phyloP scores from a whole-genome alignment of 2,113 vertebrate species.

The Fregata magnificens region DNA sequence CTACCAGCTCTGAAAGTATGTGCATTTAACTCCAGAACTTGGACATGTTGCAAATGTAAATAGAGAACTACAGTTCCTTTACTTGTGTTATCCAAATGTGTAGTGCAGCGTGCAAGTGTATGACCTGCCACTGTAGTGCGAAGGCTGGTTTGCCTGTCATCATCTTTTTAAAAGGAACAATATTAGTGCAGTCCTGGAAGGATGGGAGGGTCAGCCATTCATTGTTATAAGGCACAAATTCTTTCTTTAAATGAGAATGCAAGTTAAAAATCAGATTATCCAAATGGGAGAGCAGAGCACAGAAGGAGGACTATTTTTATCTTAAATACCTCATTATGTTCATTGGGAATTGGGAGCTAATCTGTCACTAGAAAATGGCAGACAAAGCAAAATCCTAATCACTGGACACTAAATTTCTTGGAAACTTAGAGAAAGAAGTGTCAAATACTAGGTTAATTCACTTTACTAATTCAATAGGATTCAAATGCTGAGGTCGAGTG shows the following conservation, averaged over 20 bases:
- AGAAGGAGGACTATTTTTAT: not conserved
- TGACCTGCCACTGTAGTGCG: not conserved
- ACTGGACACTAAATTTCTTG: not conserved
- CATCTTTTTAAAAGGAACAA: not conserved
- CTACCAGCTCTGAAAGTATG: not conserved
- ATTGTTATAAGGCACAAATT: not conserved
- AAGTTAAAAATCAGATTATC: not conserved
- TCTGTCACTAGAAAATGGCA: constrained; percentile 1
- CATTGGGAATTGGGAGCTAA: not conserved
- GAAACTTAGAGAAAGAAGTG: not conserved
- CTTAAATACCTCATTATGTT: not conserved
- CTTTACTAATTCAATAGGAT: not conserved
- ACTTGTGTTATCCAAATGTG: not conserved
- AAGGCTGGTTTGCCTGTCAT: not conserved
- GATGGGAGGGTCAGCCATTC: not conserved
- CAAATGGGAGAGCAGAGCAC: not conserved
- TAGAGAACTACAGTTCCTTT: not conserved
- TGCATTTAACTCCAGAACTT: not conserved
- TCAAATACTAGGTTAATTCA: not conserved
- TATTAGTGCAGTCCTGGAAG: not conserved
- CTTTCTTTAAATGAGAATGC: not conserved
- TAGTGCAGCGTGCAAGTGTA: fast-evolving
- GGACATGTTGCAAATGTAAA: not conserved
- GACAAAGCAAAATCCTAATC: not conserved
- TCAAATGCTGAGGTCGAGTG: not conserved